Evolutionary conservation across 1,140 invertebrate genomes (phyloP).

Genomic region (Anagrus nilaparvatae): DNA sequence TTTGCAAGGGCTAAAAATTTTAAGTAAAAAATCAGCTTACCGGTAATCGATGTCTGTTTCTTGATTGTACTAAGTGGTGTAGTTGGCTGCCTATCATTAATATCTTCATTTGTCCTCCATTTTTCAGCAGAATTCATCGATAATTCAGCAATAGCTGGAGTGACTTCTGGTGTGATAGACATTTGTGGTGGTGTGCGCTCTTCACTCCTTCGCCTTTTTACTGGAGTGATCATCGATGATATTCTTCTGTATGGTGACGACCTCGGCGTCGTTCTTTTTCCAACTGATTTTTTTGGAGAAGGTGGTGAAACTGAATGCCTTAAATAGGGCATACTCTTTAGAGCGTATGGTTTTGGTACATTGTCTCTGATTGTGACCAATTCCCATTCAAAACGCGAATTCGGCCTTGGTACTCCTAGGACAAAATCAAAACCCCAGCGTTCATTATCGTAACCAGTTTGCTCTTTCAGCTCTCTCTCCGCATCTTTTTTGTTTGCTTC

Average conservation of each 20-base stretch:
- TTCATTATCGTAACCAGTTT: slow-evolving; percentile 35
- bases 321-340: slow-evolving; percentile 37
- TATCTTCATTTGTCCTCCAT: slow-evolving; percentile 25
- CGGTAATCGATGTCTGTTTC: slow-evolving; percentile 37
- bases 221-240: no score
- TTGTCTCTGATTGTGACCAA: slow-evolving; percentile 27
- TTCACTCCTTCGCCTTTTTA: background rate
- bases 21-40: no score
- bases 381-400: slow-evolving; percentile 38
- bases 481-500: slow-evolving; percentile 38
- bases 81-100: background rate
- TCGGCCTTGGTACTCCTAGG: slow-evolving; percentile 31
- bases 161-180: slow-evolving; percentile 20
- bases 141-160: slow-evolving; percentile 10
- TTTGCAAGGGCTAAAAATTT: no score
- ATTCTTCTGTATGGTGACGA: no score
- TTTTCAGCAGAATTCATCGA: slow-evolving; percentile 22
- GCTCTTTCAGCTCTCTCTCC: slow-evolving; percentile 36
- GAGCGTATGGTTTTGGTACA: slow-evolving; percentile 39
- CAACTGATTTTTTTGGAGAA: background rate
- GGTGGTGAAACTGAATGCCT: slow-evolving; percentile 6
- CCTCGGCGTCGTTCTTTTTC: background rate
- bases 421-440: slow-evolving; percentile 45
- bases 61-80: slow-evolving; percentile 21
- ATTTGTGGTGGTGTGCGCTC: slow-evolving; percentile 32